Percentiles rank a stretch among this genome's conserved stretches.
These are phyloP conservation scores for Lucilia sericata DNA, from an alignment of 1,140 invertebrate species.

Conservation along the genomic window DNA sequence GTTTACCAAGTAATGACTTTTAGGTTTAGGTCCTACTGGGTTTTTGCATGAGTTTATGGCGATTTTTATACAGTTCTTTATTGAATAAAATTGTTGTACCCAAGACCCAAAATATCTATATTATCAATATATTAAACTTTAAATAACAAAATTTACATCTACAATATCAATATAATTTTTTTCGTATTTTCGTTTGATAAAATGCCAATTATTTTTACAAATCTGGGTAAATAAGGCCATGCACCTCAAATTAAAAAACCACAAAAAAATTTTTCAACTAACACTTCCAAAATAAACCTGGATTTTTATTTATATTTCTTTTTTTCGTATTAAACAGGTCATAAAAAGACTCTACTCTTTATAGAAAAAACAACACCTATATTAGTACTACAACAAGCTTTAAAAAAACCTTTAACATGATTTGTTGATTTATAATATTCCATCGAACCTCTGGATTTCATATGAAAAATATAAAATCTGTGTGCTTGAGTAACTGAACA, in stretches of 20 bases:
- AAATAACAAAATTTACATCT: no score
- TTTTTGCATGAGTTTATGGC: no score
- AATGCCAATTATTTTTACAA: conserved; percentile 45
- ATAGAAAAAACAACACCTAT: background rate
- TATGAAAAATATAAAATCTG: no score
- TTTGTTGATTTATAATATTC: background rate
- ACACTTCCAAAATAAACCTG: background rate
- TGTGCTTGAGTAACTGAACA: no score
- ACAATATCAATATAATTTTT: no score
- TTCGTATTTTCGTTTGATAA: no score
- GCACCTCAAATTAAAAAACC: conserved; percentile 53
- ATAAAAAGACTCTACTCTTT: background rate
- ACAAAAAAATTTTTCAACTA: conserved; percentile 9
- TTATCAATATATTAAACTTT: no score
- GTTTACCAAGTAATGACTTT: no score
- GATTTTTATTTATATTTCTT: background rate
- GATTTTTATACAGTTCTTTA: no score
- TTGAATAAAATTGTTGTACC: no score
- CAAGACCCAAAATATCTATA: no score
- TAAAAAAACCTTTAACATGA: background rate
- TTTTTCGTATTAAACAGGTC: background rate
- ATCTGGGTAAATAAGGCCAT: conserved; percentile 67
- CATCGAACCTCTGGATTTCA: background rate
- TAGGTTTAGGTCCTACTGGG: no score
- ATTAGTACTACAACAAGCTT: background rate